Percentiles rank a stretch among this genome's conserved stretches.
Evolutionary conservation across 2,888 invertebrate species (phyloP).

Genomic region (Trichopoda pennipes): DNA sequence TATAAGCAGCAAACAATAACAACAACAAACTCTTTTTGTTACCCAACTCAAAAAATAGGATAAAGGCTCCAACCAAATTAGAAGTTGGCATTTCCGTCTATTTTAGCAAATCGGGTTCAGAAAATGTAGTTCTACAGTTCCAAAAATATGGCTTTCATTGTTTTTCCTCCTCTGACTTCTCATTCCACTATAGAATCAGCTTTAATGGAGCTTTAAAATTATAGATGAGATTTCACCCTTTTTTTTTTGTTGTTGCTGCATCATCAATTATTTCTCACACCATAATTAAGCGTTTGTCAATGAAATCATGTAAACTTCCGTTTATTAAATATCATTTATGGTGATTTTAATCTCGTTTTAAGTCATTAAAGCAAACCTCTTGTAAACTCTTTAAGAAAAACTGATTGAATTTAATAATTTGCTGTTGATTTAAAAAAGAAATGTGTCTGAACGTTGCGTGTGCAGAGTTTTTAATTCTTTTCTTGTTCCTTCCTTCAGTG

Average conservation of each 20-base stretch:
- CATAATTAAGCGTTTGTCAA: not conserved
- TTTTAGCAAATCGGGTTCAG: too few species aligned
- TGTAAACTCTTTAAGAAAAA: slow-evolving; percentile 33
- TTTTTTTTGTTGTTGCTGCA: not conserved
- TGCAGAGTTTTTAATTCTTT: not conserved
- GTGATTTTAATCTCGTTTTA: slow-evolving; percentile 38
- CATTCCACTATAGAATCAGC: too few species aligned
- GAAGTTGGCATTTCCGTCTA: too few species aligned
- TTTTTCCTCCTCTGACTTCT: too few species aligned
- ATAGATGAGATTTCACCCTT: not conserved
- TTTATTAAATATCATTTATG: slow-evolving; percentile 57
- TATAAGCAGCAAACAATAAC: too few species aligned
- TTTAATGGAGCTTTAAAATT: too few species aligned
- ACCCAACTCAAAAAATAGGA: too few species aligned
- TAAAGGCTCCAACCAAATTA: too few species aligned
- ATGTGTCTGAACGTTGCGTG: slow-evolving; percentile 1
- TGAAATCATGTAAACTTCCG: slow-evolving; percentile 42
- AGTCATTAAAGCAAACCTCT: slow-evolving; percentile 22
- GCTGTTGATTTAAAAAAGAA: not conserved
- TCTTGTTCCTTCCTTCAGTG: not conserved
- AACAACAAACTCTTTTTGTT: too few species aligned
- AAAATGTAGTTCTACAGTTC: too few species aligned
- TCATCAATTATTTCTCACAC: not conserved
- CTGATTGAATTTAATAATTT: slow-evolving; percentile 29
- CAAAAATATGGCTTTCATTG: too few species aligned